These are phyloP conservation scores for Pipistrellus nathusii DNA, from an alignment of 2,797 vertebrate species.

Conservation along the genomic window DNA sequence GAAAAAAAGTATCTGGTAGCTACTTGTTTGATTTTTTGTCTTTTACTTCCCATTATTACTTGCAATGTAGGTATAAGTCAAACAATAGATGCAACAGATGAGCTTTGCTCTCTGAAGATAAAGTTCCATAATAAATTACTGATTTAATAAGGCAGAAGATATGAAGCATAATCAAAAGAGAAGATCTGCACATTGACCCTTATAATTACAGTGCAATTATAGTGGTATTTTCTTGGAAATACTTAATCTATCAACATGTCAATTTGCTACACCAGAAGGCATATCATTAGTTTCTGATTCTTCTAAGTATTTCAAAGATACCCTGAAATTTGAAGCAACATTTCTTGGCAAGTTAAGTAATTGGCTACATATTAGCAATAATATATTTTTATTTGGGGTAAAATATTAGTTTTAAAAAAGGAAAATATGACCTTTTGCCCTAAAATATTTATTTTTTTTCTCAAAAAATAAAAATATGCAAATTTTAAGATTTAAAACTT, in stretches of 20 bases:
- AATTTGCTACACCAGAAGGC: neutral
- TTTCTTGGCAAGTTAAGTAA: neutral
- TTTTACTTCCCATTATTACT: neutral
- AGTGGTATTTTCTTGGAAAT: neutral
- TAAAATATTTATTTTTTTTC: neutral
- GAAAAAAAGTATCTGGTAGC: neutral
- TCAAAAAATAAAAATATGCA: neutral
- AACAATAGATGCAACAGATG: neutral
- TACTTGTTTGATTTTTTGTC: neutral
- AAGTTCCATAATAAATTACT: neutral
- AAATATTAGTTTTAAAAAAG: neutral
- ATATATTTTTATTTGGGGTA: neutral
- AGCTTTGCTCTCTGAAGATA: neutral
- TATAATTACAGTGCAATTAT: conserved; percentile 34
- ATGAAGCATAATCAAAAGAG: neutral
- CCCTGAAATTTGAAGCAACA: conserved; percentile 11
- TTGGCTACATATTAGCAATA: neutral
- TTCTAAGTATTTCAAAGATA: conserved; percentile 15
- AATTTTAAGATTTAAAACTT: neutral
- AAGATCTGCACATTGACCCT: neutral
- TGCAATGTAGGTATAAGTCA: neutral
- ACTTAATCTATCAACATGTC: conserved; percentile 15
- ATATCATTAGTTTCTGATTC: conserved; percentile 26
- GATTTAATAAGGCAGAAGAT: neutral
- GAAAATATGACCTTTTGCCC: neutral